These are phyloP conservation scores for Morus bassanus DNA, from an alignment of 2,797 vertebrate genomes.

Conservation along the genomic window DNA sequence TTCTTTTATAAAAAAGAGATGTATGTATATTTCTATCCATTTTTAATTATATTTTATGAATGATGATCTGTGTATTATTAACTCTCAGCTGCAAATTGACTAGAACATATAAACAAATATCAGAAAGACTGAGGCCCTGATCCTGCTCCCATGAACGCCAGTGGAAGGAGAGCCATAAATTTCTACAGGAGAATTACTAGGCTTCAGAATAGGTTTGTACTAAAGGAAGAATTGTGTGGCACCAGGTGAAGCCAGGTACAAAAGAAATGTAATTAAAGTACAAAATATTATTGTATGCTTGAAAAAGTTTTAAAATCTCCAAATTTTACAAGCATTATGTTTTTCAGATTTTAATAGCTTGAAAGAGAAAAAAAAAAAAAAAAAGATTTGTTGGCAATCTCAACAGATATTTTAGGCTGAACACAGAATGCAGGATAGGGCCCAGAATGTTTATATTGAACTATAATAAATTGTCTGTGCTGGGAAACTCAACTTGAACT, in stretches of 20 bases:
- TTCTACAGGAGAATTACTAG: background rate
- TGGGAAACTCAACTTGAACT: constrained; percentile 66
- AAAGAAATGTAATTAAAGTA: constrained; percentile 24
- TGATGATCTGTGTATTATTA: constrained; percentile 10
- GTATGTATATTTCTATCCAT: constrained; percentile 10
- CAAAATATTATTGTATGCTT: background rate
- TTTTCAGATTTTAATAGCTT: constrained; percentile 14
- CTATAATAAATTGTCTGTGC: constrained; percentile 69
- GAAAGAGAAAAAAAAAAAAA: background rate
- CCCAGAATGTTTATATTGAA: constrained; percentile 72
- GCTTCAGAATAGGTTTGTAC: background rate
- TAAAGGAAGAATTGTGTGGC: background rate
- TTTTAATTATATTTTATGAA: constrained; percentile 40
- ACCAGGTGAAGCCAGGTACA: constrained; percentile 40
- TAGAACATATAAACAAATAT: background rate
- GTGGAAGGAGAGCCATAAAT: background rate
- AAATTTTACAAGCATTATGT: background rate
- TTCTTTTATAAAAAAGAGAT: background rate
- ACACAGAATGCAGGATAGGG: constrained; percentile 13
- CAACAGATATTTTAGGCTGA: background rate
- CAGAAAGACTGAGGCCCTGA: background rate
- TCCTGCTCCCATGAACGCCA: background rate
- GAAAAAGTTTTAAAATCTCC: background rate
- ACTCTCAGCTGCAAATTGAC: background rate
- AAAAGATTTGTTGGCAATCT: background rate